Evolutionary conservation across 2,113 vertebrate species (phyloP), one percentile per base, ranked within the genome.

Genomic region (Apaloderma vittatum): DNA sequence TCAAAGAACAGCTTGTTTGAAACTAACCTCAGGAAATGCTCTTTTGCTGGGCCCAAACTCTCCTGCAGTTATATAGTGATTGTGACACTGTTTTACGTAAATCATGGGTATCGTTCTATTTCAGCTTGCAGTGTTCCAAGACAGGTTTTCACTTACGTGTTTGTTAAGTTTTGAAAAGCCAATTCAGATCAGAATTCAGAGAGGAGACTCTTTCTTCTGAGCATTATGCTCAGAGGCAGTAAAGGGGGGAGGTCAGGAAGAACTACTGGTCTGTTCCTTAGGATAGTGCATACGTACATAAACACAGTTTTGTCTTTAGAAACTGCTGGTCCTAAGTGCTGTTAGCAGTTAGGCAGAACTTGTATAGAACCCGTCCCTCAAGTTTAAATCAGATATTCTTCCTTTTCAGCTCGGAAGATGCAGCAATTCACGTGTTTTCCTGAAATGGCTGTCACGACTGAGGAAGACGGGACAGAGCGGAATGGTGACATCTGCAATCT

Each of bases 1-100:
- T 92, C 18, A 55, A 43, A 75, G 52, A 89, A 46, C 46, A 67
- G 12, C 34, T 62, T 32, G 15, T 78, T 84, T 81, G 68, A 51
- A 80, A 40, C 80, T 88, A 83, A 92, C 71, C 59, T 73, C 59
- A 52, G 82, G 82, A 97, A 73, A 66, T 29, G 54, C n/a, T 48
- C 36, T 85, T 91, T 70, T 26, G 11, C 51, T 51, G 67, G n/a
- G 16, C 45, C 29, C 73, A 68, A 78, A 76, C n/a, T 14, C 78
- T 76, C 40, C 62, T 72, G 45, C 54, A 61, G 10, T 84, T 61
- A 4, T 3, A 4, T 27, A 52, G 40, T 40, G 65, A 18, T 71
- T 48, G 52, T 74, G 49, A 63, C 23, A 9, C 12, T 11, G 30
- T 71, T 94, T 87, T 40, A 57, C 52, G 61, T 48, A 59, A 94